Evolutionary conservation across 2,113 vertebrate species (phyloP).

Genomic region (Macrotis lagotis): DNA sequence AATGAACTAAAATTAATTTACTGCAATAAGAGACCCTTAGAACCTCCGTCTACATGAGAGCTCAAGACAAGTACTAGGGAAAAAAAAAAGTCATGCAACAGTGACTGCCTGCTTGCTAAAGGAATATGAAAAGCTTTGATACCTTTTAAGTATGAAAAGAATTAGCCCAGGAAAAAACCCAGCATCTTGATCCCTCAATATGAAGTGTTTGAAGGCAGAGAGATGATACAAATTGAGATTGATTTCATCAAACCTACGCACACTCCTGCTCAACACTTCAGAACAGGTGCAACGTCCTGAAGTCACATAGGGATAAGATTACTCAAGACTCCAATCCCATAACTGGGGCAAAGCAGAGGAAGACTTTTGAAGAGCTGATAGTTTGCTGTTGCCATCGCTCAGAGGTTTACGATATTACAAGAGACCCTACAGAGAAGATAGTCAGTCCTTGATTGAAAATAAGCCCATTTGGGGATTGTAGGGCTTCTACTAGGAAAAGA

Average conservation of each 20-base stretch:
- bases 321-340: neutral
- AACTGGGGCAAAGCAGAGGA: neutral
- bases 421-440: neutral
- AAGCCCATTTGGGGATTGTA: neutral
- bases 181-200: neutral
- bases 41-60: conserved; percentile 75
- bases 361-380: neutral
- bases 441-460: neutral
- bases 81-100: conserved; percentile 81
- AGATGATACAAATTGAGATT: conserved; percentile 1
- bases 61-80: conserved; percentile 67
- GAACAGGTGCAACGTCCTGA: neutral
- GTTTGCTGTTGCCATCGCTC: neutral
- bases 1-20: conserved; percentile 84
- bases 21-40: conserved; percentile 78
- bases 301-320: neutral
- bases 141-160: conserved; percentile 72
- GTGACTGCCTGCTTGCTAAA: conserved; percentile 63
- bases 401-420: neutral
- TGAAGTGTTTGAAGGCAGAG: neutral
- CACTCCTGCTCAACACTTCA: neutral
- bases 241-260: conserved; percentile 2
- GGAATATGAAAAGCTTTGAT: conserved; percentile 66
- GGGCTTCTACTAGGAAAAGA: neutral
- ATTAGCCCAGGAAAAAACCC: conserved; percentile 71